A percentile compares a stretch with the other conserved stretches of the same genome.
Evolutionary conservation across 1,140 invertebrate genomes (phyloP).

Genomic region (Platorchestia sp.): DNA sequence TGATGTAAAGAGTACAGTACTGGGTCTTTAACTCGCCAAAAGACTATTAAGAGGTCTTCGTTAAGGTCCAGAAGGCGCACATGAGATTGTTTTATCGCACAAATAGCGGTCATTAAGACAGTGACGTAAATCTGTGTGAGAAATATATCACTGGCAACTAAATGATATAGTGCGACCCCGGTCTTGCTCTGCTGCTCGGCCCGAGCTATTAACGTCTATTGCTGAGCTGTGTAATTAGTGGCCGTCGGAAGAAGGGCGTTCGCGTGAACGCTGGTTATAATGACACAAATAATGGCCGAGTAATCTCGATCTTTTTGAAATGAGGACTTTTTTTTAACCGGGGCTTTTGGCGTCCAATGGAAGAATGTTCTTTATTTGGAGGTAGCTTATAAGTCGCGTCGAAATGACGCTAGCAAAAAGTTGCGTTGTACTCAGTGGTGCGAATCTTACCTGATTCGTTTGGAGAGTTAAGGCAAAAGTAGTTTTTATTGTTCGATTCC

Average conservation of each 20-base stretch:
- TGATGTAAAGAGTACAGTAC: not conserved
- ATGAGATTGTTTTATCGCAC: not conserved
- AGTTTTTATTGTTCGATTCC: too few relatives aligned
- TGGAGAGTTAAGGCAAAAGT: too few relatives aligned
- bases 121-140: not conserved
- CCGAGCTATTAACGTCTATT: not conserved
- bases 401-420: too few relatives aligned
- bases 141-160: not conserved
- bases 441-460: too few relatives aligned
- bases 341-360: not conserved
- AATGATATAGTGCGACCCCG: not conserved
- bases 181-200: not conserved
- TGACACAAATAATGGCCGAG: not conserved
- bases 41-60: not conserved
- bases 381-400: not conserved
- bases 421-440: too few relatives aligned
- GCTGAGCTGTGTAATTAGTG: not conserved
- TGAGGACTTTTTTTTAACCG: not conserved
- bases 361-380: not conserved
- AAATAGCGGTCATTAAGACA: not conserved
- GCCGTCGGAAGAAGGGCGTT: not conserved
- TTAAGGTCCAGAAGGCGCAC: slow-evolving; percentile 5
- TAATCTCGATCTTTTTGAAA: not conserved
- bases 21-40: not conserved
- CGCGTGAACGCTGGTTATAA: not conserved